phyloP scores from a whole-genome alignment of 2,888 invertebrate genomes.

The Pycnomerus fuliginosus region DNA sequence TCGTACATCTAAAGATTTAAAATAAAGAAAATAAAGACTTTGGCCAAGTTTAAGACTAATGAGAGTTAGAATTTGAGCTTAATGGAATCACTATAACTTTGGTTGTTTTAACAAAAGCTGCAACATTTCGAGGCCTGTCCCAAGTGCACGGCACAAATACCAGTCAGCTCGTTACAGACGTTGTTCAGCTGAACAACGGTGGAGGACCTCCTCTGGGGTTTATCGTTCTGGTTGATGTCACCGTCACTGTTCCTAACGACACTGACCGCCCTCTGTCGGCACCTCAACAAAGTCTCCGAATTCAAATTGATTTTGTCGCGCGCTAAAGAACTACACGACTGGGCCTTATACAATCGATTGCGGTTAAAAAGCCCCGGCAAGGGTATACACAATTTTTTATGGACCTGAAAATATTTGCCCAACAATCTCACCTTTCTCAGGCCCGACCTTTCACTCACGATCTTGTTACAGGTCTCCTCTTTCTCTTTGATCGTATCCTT shows the following conservation, averaged over 20 bases:
- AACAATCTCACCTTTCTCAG: constrained; percentile 62
- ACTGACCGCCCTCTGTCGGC: constrained; percentile 53
- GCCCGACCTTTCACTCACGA: constrained; percentile 28
- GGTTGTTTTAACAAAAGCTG: constrained; percentile 63
- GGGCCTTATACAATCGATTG: constrained; percentile 61
- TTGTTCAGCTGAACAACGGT: constrained; percentile 49
- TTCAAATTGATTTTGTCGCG: constrained; percentile 56
- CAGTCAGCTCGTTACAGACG: constrained; percentile 54
- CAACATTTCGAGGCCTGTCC: constrained; percentile 60
- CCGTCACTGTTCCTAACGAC: constrained; percentile 53
- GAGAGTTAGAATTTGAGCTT: constrained; percentile 22
- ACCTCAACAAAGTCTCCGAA: constrained; percentile 42
- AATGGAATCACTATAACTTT: constrained; percentile 15
- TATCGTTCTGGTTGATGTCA: constrained; percentile 56
- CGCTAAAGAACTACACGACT: constrained; percentile 63
- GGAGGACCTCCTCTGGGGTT: constrained; percentile 27
- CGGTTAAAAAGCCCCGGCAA: constrained; percentile 58
- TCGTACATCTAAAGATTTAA: constrained; percentile 15
- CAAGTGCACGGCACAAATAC: constrained; percentile 58
- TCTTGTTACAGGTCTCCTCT: constrained; percentile 41
- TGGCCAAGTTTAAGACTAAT: constrained; percentile 25
- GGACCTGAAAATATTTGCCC: constrained; percentile 69
- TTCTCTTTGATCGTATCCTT: constrained; percentile 39
- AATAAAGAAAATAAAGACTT: constrained; percentile 16
- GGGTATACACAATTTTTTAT: constrained; percentile 64